Evolutionary conservation across 2,113 vertebrate species (phyloP).

Genomic region (Siniperca chuatsi): DNA sequence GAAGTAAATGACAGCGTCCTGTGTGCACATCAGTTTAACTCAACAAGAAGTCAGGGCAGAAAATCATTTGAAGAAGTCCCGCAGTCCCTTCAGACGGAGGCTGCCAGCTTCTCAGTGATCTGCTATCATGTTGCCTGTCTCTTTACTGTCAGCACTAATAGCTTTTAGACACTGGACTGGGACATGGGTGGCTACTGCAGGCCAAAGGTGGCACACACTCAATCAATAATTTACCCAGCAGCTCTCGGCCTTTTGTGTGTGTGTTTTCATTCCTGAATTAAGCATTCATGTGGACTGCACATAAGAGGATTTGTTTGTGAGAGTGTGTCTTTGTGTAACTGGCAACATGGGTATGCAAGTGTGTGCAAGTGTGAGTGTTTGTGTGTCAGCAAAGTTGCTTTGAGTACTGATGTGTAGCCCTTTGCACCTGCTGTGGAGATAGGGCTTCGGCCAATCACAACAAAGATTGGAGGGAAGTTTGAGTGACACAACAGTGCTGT

Average conservation of each 20-base stretch:
- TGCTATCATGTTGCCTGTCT: constrained; percentile 75
- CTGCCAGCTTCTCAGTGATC: constrained; percentile 73
- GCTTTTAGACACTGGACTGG: constrained; percentile 64
- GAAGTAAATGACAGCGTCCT: constrained; percentile 65
- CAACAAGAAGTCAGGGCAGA: constrained; percentile 73
- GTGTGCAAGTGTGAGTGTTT: constrained; percentile 10
- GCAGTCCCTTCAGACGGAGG: constrained; percentile 69
- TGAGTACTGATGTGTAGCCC: constrained; percentile 63
- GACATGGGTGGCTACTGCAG: constrained; percentile 63
- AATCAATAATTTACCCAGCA: constrained; percentile 69
- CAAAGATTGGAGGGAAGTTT: constrained; percentile 74
- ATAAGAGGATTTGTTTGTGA: constrained; percentile 61
- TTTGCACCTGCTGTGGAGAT: constrained; percentile 74
- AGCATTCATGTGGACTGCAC: constrained; percentile 57
- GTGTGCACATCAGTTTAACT: constrained; percentile 76
- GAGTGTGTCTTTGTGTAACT: constrained; percentile 39
- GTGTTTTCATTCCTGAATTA: constrained; percentile 43
- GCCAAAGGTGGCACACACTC: constrained; percentile 61
- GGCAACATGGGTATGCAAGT: constrained; percentile 15
- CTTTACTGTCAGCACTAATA: constrained; percentile 77
- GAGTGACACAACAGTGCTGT: constrained; percentile 73
- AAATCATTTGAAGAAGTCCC: constrained; percentile 76
- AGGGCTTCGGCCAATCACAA: constrained; percentile 65
- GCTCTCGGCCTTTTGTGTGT: constrained; percentile 23
- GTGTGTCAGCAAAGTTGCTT: constrained; percentile 47